Conservation (phyloP, 2,888 invertebrate genomes). For the Synergus gifuensis region DNA sequence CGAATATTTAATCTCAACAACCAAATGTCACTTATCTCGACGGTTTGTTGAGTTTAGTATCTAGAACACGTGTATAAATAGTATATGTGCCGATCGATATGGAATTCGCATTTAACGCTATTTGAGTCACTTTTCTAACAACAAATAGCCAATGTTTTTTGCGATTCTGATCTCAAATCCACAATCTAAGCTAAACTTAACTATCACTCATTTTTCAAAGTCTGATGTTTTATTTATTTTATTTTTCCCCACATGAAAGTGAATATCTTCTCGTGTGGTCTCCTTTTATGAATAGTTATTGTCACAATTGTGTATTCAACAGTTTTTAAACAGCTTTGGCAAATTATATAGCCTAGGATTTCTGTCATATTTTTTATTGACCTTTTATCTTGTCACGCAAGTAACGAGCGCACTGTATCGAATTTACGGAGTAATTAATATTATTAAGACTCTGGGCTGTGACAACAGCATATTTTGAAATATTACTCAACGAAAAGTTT, state of each 20-base stretch:
- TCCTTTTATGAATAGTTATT: background rate
- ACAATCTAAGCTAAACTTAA: background rate
- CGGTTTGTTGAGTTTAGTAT: constrained; percentile 18
- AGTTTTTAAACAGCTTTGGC: background rate
- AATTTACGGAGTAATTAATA: constrained; percentile 24
- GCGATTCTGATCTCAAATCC: background rate
- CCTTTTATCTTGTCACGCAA: constrained; percentile 3
- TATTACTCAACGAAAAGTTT: background rate
- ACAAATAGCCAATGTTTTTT: background rate
- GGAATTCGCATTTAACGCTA: background rate
- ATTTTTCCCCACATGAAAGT: background rate
- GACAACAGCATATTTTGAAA: background rate
- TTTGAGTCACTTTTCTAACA: background rate
- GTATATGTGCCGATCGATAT: constrained; percentile 28
- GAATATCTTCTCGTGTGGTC: too few relatives aligned
- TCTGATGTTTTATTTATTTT: background rate
- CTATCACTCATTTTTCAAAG: background rate
- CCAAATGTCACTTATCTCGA: constrained; percentile 17
- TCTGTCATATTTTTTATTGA: constrained; percentile 18
- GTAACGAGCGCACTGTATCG: background rate
- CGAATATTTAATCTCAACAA: background rate
- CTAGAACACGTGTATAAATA: constrained; percentile 4
- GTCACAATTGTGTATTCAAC: background rate
- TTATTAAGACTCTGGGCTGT: constrained; percentile 12
- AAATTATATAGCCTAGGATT: background rate